These are phyloP conservation scores for Scaptomyza flava DNA, from an alignment of 2,888 invertebrate species.

Conservation along the genomic window DNA sequence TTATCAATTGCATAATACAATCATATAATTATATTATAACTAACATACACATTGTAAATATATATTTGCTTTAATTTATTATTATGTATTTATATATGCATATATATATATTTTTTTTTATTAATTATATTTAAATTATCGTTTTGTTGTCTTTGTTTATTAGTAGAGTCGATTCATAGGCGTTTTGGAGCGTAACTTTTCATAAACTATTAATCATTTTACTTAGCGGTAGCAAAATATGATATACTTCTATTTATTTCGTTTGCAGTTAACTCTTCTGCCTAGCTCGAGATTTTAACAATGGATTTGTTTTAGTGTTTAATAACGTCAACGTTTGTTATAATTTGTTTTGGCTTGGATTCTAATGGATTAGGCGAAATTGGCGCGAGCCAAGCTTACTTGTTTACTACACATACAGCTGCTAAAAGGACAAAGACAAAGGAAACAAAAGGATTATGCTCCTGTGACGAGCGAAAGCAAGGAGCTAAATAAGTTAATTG, in stretches of 20 bases:
- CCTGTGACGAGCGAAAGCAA: slow-evolving; percentile 11
- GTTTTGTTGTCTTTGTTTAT: slow-evolving; percentile 39
- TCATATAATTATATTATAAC: slow-evolving; percentile 61
- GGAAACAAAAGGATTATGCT: slow-evolving; percentile 30
- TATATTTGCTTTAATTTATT: slow-evolving; percentile 31
- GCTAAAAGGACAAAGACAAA: slow-evolving; percentile 20
- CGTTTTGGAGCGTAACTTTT: slow-evolving; percentile 50
- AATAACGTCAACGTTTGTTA: slow-evolving; percentile 59
- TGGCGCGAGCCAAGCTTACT: slow-evolving; percentile 30
- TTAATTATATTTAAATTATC: slow-evolving; percentile 32
- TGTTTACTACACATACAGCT: slow-evolving; percentile 10
- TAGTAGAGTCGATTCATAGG: slow-evolving; percentile 53
- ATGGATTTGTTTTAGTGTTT: slow-evolving; percentile 20
- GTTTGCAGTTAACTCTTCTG: slow-evolving; percentile 29
- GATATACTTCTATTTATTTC: slow-evolving; percentile 24
- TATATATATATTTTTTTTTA: slow-evolving; percentile 17
- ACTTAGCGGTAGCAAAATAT: slow-evolving; percentile 61
- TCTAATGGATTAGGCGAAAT: slow-evolving; percentile 33
- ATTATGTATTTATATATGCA: slow-evolving; percentile 25
- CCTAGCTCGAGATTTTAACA: slow-evolving; percentile 54
- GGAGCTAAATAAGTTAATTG: not conserved
- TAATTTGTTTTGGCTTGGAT: slow-evolving; percentile 59
- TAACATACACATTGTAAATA: slow-evolving; percentile 64
- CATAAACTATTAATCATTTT: slow-evolving; percentile 23
- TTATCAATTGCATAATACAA: slow-evolving; percentile 68